Conservation (phyloP, 2,888 invertebrate genomes). For the Arrhopalites spinosus region DNA sequence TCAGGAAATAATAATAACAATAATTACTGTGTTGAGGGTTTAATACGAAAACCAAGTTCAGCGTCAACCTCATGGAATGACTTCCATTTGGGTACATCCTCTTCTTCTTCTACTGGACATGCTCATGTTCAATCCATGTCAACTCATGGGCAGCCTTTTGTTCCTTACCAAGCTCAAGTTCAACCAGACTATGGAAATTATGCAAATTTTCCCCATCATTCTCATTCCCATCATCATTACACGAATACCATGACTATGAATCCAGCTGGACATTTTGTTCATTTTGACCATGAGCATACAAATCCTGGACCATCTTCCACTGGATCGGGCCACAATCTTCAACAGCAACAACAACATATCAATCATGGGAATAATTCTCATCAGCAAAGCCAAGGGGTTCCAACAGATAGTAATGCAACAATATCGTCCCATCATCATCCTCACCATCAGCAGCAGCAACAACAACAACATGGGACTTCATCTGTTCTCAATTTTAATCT, state of each 20-base stretch:
- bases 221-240: not conserved
- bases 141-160: not conserved
- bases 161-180: not conserved
- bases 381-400: not conserved
- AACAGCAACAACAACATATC: not conserved
- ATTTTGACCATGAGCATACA: not conserved
- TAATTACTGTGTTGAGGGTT: constrained; percentile 31
- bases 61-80: not conserved
- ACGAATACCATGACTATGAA: not conserved
- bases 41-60: constrained; percentile 21
- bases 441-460: not conserved
- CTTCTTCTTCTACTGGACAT: not conserved
- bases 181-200: not conserved
- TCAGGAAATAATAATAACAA: constrained; percentile 12
- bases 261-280: not conserved
- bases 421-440: not conserved
- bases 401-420: not conserved
- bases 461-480: constrained; percentile 33
- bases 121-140: not conserved
- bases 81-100: not conserved
- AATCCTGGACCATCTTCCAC: too few species aligned
- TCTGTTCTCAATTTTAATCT: constrained; percentile 76
- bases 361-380: not conserved
- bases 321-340: not conserved
- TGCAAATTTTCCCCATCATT: not conserved